Base-by-base conservation (phyloP, 2,797 vertebrate genomes). In the Premnoplex brunnescens region DNA sequence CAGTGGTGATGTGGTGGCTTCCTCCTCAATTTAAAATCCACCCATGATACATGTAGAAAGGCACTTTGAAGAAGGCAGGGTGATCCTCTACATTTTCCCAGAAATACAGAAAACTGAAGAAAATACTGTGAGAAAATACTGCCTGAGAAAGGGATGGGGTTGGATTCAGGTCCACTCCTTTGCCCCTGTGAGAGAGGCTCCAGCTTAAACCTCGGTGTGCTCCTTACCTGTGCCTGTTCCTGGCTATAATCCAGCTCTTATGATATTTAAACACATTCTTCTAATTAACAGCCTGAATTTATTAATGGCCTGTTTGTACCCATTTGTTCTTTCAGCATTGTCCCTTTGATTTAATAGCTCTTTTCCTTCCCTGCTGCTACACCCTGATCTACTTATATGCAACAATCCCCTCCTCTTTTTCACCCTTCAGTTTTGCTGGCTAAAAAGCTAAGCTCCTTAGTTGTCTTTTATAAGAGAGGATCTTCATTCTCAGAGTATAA, bases 371-470 rank as follows among this genome's bases (percentile, higher is more conserved):
- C 81, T 2, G 32, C 84, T 91, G 86, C 79, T 94, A 80, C n/a
- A 77, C 56, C 81, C 81, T 86, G 88, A 94, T 91, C 88, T 80
- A 46, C 91, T 95, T 95, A 93, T 2, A 32, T 2, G 41, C 88
- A 92, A 74, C 72, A 74, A 93, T 89, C 16, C 2, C 75, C 72
- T 48, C 67, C 58, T 92, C 81, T 77, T 78, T 91, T 88, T 87
- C 81, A 94, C 75, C 62, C 46, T 95, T 92, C 58, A 27, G 60
- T 91, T 91, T 85, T 75, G 28, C 95, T 69, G 88, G 75, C 69
- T 91, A 71, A 91, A 89, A 84, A 63, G 59, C 75, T 96, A 94
- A 96, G 92, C 95, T 96, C 81, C 89, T 95, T 94, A 97, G 78
- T 81, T 14, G 2, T 63, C 54, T 91, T 91, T 66, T 73, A 21